Evolutionary conservation across 2,888 invertebrate species (phyloP), one percentile per base, ranked within the genome.

Genomic region (Meloe dianella): DNA sequence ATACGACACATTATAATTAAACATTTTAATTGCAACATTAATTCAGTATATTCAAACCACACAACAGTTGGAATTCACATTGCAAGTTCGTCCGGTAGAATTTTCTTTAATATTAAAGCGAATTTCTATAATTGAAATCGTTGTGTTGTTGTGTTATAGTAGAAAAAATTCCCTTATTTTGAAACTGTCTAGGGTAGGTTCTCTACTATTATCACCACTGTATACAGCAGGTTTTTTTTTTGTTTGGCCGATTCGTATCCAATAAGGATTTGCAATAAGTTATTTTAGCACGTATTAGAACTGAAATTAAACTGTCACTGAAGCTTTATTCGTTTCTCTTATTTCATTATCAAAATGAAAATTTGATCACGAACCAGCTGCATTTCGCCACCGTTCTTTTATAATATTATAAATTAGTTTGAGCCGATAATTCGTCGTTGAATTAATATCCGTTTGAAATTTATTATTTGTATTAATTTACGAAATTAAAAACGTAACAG

Each of bases 251-350:
- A 67, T 67, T 66, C 58, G 10, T 38, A 30, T 61, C 57, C 32
- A 68, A 68, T 66, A 68, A 62, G 63, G 6, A 38, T 51, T 24
- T 57, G 68, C 63, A 65, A 72, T 73, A 73, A 68, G 64, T 69
- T 70, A 68, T 67, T 67, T 70, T 69, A 71, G 70, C 74, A 75
- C 74, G 75, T 75, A 73, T 69, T 69, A 67, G 69, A 54, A 38
- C 66, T 67, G 69, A 74, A 75, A 75, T 73, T 75, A 73, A 75
- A 73, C 72, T 72, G 73, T 75, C 75, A 70, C 72, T 68, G 63
- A 66, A 62, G 60, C 66, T 62, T 65, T 61, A 67, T 60, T 61
- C 64, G 65, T 65, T 65, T 62, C 68, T 59, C 57, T 64, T 65
- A 66, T 54, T 54, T 54, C n/a, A n/a, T n/a, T 64, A 72, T 71